Base-by-base conservation (phyloP, 2,113 vertebrate species). In the Mionectes macconnelli region DNA sequence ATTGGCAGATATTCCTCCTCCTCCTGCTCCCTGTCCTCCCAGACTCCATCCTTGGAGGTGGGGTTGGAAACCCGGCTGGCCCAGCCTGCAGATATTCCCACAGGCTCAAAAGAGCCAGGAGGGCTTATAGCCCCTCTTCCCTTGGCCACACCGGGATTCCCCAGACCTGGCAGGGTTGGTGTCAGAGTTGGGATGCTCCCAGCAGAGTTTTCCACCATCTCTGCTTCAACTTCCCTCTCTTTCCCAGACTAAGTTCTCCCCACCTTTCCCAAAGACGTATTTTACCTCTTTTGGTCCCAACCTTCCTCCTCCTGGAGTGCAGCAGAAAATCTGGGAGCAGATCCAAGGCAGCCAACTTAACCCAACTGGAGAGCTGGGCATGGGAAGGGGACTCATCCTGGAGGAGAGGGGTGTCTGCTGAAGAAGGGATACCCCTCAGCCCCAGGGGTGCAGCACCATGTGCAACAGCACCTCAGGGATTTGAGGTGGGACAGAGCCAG, bases 191-290 rank as follows among this genome's bases (percentile, higher is more conserved):
- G 79, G 95, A 64, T 62, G 28, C 47, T 96, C 62, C 47, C 84
- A 37, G 33, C 0, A 0, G 66, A 42, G 16, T 57, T 62, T 73
- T 44, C 28, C 57, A 42, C 42, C 1, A 0, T 24, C 60, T 89
- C 63, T 0, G 0, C 57, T 62, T 40, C 68, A 69, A 1, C 28
- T 76, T 52, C 39, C 33, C 56, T 56, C 57, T 40, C 40, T 77
- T 64, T 37, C 80, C 30, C 39, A 39, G 42, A 8, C 56, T 27
- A 77, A 28, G 31, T 4, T 60, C 72, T 56, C n/a, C 40, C 33
- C 52, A 12, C 23, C 45, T 87, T 88, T 73, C 30, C 63, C 70
- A 14, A 66, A 83, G 70, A 42, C 14, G 0, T 4, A 4, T 87
- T 82, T 72, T n/a, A 68, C 44, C 23, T 31, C 28, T 11, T 78